These are phyloP conservation scores for Pelagia noctiluca DNA, from an alignment of 30 jellyfish, hydroid and myxozoan species.

Conservation along the genomic window DNA sequence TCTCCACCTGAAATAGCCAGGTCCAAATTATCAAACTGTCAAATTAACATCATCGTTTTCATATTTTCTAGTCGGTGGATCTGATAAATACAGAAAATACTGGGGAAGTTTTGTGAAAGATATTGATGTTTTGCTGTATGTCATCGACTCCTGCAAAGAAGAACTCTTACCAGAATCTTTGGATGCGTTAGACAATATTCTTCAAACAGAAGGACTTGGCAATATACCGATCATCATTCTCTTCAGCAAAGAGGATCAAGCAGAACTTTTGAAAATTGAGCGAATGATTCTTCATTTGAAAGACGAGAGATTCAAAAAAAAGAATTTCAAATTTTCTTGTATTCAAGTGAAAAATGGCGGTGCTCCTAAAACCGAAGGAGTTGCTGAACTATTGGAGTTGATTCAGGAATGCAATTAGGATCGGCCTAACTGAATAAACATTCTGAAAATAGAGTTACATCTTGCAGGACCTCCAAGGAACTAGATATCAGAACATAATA, in stretches of 20 bases:
- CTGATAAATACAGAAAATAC: conserved; percentile 42
- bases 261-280: conserved; percentile 10
- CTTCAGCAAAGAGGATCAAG: conserved; percentile 47
- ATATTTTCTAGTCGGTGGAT: conserved; percentile 70
- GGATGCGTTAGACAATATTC: conserved; percentile 25
- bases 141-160: conserved; percentile 61
- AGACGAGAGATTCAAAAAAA: conserved; percentile 4
- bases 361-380: conserved; percentile 59
- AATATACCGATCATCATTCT: conserved; percentile 54
- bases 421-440: no score
- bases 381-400: conserved; percentile 29
- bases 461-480: no score
- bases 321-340: conserved; percentile 2
- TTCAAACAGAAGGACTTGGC: conserved; percentile 17
- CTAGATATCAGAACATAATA: no score
- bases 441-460: no score
- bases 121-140: conserved; percentile 41
- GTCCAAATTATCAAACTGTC: background rate
- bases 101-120: conserved; percentile 60
- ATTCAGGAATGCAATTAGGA: no score
- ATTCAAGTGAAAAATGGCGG: conserved; percentile 75
- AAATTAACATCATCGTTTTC: background rate
- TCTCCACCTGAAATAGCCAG: background rate
- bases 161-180: conserved; percentile 4
- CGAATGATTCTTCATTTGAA: conserved; percentile 6